phyloP scores from a whole-genome alignment of 64 coral and sea anemone genomes.

The Actinia tenebrosa region DNA sequence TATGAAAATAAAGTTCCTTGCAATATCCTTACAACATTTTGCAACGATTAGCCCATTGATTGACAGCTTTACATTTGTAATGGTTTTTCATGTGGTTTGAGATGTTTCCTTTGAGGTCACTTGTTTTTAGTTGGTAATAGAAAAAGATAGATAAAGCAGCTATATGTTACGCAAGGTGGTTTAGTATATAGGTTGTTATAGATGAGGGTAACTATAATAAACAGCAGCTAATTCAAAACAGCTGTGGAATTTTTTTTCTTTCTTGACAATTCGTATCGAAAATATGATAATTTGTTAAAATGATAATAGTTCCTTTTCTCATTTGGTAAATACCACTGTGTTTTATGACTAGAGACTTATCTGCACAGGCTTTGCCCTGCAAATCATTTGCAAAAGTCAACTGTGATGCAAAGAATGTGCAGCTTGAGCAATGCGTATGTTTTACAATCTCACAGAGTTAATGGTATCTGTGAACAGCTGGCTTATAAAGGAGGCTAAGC shows the following conservation, averaged over 20 bases:
- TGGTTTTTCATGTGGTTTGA: not conserved
- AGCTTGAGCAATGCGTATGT: too few relatives aligned
- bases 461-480: too few relatives aligned
- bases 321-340: too few relatives aligned
- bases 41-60: not conserved
- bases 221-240: not conserved
- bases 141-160: not conserved
- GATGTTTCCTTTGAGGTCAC: not conserved
- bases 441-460: too few relatives aligned
- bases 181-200: not conserved
- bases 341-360: too few relatives aligned
- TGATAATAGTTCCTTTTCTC: not conserved
- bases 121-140: not conserved
- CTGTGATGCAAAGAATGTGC: too few relatives aligned
- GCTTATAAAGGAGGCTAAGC: too few relatives aligned
- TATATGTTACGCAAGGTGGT: not conserved
- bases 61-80: not conserved
- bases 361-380: too few relatives aligned
- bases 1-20: too few relatives aligned
- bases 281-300: not conserved
- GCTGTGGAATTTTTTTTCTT: not conserved
- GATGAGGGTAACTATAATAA: not conserved
- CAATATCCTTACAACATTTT: not conserved
- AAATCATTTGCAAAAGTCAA: too few relatives aligned
- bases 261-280: not conserved